Evolutionary conservation across 2,797 vertebrate genomes (phyloP).

Genomic region (Sparidentex hasta): DNA sequence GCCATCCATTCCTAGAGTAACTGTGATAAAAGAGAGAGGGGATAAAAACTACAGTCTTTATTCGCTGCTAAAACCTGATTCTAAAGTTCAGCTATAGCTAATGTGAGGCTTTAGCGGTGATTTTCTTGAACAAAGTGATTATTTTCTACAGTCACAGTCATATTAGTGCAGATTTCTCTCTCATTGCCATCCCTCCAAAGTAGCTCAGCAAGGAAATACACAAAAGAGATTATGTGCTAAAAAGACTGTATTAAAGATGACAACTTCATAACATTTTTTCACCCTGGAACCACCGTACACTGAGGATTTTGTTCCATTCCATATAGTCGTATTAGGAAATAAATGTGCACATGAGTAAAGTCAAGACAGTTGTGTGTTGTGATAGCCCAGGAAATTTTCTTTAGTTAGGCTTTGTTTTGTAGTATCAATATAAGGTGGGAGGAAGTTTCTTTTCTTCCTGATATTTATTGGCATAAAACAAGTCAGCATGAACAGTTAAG

Average conservation of each 20-base stretch:
- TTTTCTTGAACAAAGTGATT: conserved; percentile 4
- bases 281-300: not conserved
- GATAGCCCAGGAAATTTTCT: not conserved
- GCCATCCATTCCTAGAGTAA: not conserved
- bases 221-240: conserved; percentile 36
- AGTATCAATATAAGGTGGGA: not conserved
- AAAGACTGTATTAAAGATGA: not conserved
- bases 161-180: not conserved
- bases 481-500: not conserved
- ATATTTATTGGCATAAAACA: not conserved
- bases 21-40: not conserved
- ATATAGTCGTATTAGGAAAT: not conserved
- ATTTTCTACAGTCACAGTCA: conserved; percentile 16
- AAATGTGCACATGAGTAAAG: not conserved
- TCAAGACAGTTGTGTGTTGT: not conserved
- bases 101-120: not conserved
- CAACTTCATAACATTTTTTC: not conserved
- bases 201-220: conserved; percentile 22
- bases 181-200: not conserved
- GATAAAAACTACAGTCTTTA: not conserved
- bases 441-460: not conserved
- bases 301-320: not conserved
- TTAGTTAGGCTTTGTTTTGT: not conserved
- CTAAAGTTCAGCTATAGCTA: conserved; percentile 41
- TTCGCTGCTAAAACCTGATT: conserved; percentile 15